Evolutionary conservation across 2,113 vertebrate genomes (phyloP).

Genomic region (Oncorhynchus mykiss): DNA sequence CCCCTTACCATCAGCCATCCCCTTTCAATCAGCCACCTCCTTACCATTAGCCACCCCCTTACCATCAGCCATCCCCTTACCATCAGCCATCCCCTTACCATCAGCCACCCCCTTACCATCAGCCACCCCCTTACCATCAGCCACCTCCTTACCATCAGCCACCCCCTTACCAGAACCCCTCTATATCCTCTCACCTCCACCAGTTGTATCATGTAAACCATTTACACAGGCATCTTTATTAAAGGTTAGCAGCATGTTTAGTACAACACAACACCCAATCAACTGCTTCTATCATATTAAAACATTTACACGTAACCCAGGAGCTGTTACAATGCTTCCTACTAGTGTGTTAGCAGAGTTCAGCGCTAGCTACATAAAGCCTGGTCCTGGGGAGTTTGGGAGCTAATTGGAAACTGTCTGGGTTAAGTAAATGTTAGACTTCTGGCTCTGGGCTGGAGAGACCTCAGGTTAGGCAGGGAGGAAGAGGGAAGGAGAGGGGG

Average conservation of each 20-base stretch:
- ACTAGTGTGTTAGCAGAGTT: slow-evolving; percentile 56
- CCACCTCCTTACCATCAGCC: not conserved
- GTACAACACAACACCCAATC: slow-evolving; percentile 57
- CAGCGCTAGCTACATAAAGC: slow-evolving; percentile 49
- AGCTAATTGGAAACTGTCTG: slow-evolving; percentile 72
- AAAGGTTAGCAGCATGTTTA: slow-evolving; percentile 61
- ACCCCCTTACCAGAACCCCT: slow-evolving; percentile 20
- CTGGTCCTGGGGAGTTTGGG: slow-evolving; percentile 48
- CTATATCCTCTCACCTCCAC: slow-evolving; percentile 49
- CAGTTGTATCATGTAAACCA: slow-evolving; percentile 49
- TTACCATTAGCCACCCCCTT: not conserved
- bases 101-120: slow-evolving; percentile 1
- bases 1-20: not conserved
- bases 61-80: not conserved
- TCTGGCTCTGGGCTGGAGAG: slow-evolving; percentile 51
- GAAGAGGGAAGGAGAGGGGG: slow-evolving; percentile 24
- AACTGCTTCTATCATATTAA: slow-evolving; percentile 62
- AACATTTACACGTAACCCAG: slow-evolving; percentile 65
- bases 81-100: slow-evolving; percentile 1
- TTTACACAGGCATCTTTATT: slow-evolving; percentile 61
- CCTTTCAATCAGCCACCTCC: too few species aligned
- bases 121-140: slow-evolving; percentile 1
- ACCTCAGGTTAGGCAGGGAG: slow-evolving; percentile 37
- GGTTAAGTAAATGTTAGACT: slow-evolving; percentile 79
- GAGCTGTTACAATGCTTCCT: slow-evolving; percentile 63